A percentile compares a stretch with the other conserved stretches of the same genome.
Evolutionary conservation across 2,888 invertebrate species (phyloP).

Genomic region (Taphrorychus bicolor): DNA sequence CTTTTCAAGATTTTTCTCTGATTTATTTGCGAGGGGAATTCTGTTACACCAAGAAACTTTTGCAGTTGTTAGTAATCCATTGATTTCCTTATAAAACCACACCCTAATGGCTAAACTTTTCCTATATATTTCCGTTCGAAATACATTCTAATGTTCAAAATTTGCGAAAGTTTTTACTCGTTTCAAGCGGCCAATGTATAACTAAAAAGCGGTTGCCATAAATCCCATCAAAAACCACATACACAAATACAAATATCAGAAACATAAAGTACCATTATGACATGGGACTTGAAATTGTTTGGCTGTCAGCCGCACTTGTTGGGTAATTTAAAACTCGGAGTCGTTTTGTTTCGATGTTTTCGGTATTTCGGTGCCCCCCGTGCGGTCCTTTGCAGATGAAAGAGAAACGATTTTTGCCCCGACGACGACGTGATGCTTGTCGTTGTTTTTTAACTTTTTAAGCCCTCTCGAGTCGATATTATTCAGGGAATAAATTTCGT

Average conservation of each 20-base stretch:
- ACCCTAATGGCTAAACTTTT: constrained; percentile 23
- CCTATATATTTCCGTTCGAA: constrained; percentile 31
- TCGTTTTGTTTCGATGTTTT: constrained; percentile 27
- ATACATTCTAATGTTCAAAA: no score
- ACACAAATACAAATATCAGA: constrained; percentile 24
- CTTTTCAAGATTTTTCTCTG: constrained; percentile 29
- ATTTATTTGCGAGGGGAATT: constrained; percentile 34
- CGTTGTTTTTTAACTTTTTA: neutral
- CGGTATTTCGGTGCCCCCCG: constrained; percentile 6
- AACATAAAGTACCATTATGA: constrained; percentile 30
- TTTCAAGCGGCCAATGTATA: no score
- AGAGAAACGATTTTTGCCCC: constrained; percentile 13
- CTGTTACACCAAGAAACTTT: neutral
- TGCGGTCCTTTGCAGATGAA: constrained; percentile 19
- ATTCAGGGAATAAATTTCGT: neutral
- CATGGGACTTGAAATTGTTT: constrained; percentile 27
- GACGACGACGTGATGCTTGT: no score
- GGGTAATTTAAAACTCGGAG: constrained; percentile 28
- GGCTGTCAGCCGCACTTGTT: constrained; percentile 29
- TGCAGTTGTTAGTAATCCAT: neutral
- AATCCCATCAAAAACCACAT: constrained; percentile 6
- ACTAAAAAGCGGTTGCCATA: neutral
- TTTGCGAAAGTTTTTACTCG: no score
- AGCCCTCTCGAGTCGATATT: neutral
- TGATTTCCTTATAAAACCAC: neutral